Evolutionary conservation across 1,140 invertebrate species (phyloP).

Genomic region (Drosophila arizonae): DNA sequence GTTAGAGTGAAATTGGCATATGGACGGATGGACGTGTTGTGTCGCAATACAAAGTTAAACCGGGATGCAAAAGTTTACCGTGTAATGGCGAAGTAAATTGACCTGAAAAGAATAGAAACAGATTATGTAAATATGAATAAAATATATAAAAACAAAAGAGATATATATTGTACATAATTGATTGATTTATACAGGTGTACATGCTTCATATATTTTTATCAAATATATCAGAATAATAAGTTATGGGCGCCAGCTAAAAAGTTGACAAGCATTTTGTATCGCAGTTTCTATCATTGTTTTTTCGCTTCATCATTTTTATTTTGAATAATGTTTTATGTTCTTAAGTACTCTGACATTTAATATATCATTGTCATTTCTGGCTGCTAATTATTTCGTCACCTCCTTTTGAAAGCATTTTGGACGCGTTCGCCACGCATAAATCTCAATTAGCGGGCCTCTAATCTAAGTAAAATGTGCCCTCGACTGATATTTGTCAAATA

Average conservation of each 20-base stretch:
- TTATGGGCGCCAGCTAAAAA: neutral
- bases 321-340: constrained; percentile 21
- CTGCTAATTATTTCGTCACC: constrained; percentile 48
- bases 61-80: constrained; percentile 34
- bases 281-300: neutral
- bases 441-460: constrained; percentile 44
- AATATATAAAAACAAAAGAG: neutral
- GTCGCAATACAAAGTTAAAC: constrained; percentile 12
- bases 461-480: constrained; percentile 25
- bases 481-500: constrained; percentile 21
- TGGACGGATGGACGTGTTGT: constrained; percentile 5
- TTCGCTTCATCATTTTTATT: constrained; percentile 7
- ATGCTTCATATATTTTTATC: no score
- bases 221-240: no score
- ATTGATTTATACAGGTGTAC: no score
- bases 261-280: neutral
- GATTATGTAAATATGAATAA: neutral
- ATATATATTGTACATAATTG: no score
- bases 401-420: constrained; percentile 7
- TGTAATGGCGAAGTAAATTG: neutral
- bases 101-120: constrained; percentile 1
- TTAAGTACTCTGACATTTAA: constrained; percentile 39
- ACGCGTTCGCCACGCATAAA: constrained; percentile 32
- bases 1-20: constrained; percentile 10
- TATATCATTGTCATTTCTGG: constrained; percentile 64